Evolutionary conservation across 2,113 vertebrate species (phyloP).

Genomic region (Siphamia tubifer): DNA sequence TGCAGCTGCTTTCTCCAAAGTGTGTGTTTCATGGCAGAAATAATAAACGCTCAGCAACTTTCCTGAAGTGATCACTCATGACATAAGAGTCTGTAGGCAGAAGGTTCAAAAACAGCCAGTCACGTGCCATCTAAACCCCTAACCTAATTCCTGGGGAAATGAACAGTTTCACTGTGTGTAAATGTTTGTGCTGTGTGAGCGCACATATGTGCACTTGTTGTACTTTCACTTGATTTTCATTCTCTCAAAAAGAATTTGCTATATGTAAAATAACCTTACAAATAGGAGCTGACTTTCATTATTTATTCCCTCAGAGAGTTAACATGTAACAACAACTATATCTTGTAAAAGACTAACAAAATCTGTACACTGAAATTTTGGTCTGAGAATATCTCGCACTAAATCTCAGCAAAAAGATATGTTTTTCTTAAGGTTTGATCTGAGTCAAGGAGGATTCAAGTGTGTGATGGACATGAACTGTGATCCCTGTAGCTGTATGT

Average conservation of each 20-base stretch:
- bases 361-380: background rate
- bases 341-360: background rate
- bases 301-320: background rate
- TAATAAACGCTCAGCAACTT: slow-evolving; percentile 62
- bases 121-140: slow-evolving; percentile 74
- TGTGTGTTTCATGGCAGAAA: slow-evolving; percentile 62
- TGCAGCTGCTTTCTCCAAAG: slow-evolving; percentile 60
- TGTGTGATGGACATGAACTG: slow-evolving; percentile 68
- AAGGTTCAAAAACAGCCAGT: slow-evolving; percentile 79
- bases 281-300: background rate
- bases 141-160: slow-evolving; percentile 76
- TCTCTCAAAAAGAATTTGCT: background rate
- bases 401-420: background rate
- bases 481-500: slow-evolving; percentile 59
- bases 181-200: background rate
- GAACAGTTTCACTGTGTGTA: slow-evolving; percentile 53
- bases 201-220: too few relatives aligned
- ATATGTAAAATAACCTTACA: background rate
- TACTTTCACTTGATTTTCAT: background rate
- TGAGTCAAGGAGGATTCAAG: slow-evolving; percentile 58
- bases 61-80: slow-evolving; percentile 80
- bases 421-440: slow-evolving; percentile 25
- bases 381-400: background rate
- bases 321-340: background rate
- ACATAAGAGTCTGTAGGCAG: slow-evolving; percentile 81